Evolutionary conservation across 1,140 invertebrate genomes (phyloP), one percentile per base, ranked within the genome.

Genomic region (Helicoverpa armigera): DNA sequence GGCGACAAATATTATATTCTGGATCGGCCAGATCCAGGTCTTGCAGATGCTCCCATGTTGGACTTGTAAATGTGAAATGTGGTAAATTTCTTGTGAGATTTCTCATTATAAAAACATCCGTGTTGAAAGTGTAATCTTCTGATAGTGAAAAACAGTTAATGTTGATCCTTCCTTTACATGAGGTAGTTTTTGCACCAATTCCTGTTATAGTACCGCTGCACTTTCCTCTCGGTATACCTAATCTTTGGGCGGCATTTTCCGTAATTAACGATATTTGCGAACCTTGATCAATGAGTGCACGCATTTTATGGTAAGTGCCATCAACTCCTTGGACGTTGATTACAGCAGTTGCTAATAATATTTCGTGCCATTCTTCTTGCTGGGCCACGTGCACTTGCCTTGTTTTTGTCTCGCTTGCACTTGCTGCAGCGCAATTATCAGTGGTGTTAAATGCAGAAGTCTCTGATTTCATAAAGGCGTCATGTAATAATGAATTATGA

Each of bases 281-380:
- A 3, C 83, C 83, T 12, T 81, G 65, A 4, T 83, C 76, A 51
- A 94, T 92, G 1, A 91, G 89, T 31, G 85, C 69, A 87, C 90
- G 48, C 73, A 85, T 79, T 10, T n/a, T 65, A 10, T 73, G n/a
- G 18, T 75, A 31, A 12, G 23, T 75, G 1, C 80, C 78, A 48
- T 85, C 80, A 53, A 16, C 23, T 61, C 50, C 43, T 72, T 60
- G 18, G 11, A 82, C 72, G 4, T 82, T 82, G 13, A 85, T 60
- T 35, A 78, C 3, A 3, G 63, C 74, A 10, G 81, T 85, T 14
- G 81, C 63, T 60, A 85, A 80, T 12, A 54, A 82, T 50, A 31
- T 82, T 76, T 12, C 16, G 10, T 7, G 31, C 9, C 18, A 61
- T 11, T 67, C 18, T 12, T 56, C 31, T 60, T 83, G 63, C 31